Base-by-base conservation (phyloP, 2,888 invertebrate genomes). In the Hofmannophila pseudospretella region DNA sequence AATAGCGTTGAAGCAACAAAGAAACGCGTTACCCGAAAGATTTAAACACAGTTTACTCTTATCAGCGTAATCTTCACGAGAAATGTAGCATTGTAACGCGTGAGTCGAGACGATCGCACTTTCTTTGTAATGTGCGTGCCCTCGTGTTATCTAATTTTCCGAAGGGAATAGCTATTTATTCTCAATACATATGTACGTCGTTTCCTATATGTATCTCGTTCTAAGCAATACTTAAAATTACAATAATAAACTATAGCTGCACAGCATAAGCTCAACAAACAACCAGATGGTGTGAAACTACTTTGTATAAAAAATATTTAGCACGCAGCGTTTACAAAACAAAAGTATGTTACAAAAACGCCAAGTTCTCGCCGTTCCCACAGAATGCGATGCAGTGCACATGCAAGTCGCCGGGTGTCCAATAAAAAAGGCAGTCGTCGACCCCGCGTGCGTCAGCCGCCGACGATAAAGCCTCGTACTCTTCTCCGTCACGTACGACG, bases 381-480 rank as follows among this genome's bases (percentile, higher is more conserved):
- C 80, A 78, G 69, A 61, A 32, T 20, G 28, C 28, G 12, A 11
- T 63, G 56, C 54, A 54, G 63, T 68, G 70, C 67, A 64, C 52
- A 56, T 52, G 58, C 61, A 51, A 49, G 44, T 49, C 30, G 44
- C 42, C 13, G 47, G 42, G 45, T 49, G 45, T 44, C 68, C 72
- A 77, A 78, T 79, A 82, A 80, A 80, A 78, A 74, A 66, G 47
- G 59, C 57, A 77, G 82, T 81, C 85, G 68, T 67, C 67, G 85
- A 85, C 85, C 84, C 67, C 72, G 63, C 30, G 68, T 82, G 82
- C 85, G 38, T 38, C 41, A 38, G 23, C 12, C 19, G 54, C 44
- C 50, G 53, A 58, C 65, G 75, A 78, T 78, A 79, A 73, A 67
- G 32, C 39, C 27, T 39, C 32, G n/a, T 4, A 33, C 67, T 73